Evolutionary conservation across 2,888 invertebrate species (phyloP).

Genomic region (Andrena haemorrhoa): DNA sequence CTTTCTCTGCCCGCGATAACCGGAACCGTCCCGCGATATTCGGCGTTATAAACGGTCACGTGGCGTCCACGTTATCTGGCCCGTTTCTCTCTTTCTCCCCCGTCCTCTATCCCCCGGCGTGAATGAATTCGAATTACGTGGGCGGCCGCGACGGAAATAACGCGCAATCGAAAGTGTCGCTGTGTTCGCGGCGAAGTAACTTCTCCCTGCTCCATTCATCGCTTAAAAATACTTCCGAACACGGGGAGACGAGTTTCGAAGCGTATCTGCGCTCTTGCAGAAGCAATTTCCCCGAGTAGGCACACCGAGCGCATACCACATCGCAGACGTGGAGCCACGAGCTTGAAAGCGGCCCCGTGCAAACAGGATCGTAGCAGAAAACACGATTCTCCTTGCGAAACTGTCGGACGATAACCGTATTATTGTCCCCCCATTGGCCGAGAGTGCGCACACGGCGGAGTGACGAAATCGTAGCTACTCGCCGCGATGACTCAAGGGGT

Average conservation of each 20-base stretch:
- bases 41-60: slow-evolving; percentile 37
- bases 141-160: slow-evolving; percentile 40
- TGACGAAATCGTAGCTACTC: slow-evolving; percentile 21
- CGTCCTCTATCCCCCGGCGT: not conserved
- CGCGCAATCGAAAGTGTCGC: not conserved
- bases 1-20: slow-evolving; percentile 55
- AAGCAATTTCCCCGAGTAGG: no score
- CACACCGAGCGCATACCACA: no score
- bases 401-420: slow-evolving; percentile 9
- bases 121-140: slow-evolving; percentile 46
- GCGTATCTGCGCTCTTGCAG: no score
- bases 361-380: not conserved
- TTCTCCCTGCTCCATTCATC: not conserved
- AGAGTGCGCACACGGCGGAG: not conserved
- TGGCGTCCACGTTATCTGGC: slow-evolving; percentile 40
- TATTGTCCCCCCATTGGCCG: slow-evolving; percentile 8
- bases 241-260: no score
- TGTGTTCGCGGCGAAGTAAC: not conserved
- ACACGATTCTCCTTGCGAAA: slow-evolving; percentile 25
- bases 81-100: slow-evolving; percentile 8
- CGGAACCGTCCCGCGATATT: slow-evolving; percentile 46
- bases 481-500: slow-evolving; percentile 34
- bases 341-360: not conserved
- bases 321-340: no score
- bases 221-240: no score